Percentiles rank a stretch among this genome's conserved stretches.
Evolutionary conservation across 2,113 vertebrate genomes (phyloP).

Genomic region (Sylvia atricapilla): DNA sequence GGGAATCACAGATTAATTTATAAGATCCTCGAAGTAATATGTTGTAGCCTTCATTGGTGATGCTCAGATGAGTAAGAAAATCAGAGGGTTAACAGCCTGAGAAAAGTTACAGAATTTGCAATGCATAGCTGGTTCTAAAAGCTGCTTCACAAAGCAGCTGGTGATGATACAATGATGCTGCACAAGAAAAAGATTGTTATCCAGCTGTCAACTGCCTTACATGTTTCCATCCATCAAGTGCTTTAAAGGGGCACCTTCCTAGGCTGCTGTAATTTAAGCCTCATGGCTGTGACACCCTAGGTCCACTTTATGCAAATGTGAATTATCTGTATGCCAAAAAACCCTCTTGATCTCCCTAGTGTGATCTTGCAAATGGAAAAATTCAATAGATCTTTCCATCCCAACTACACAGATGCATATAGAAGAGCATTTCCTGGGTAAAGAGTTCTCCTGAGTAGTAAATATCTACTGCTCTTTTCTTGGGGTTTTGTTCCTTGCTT

Average conservation of each 20-base stretch:
- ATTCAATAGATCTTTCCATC: background rate
- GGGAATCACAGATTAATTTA: rapidly evolving
- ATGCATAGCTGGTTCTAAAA: background rate
- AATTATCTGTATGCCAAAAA: background rate
- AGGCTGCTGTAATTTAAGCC: background rate
- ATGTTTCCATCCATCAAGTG: background rate
- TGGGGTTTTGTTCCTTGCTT: background rate
- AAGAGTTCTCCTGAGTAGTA: background rate
- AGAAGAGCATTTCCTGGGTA: background rate
- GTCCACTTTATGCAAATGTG: background rate
- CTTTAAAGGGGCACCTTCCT: background rate
- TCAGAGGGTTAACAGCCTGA: constrained; percentile 13
- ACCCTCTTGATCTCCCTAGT: background rate
- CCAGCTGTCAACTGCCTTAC: constrained; percentile 9
- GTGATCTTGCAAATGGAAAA: background rate
- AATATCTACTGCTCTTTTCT: background rate
- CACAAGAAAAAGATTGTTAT: constrained; percentile 31
- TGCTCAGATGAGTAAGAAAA: background rate
- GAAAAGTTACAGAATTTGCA: background rate
- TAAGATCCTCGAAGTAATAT: background rate
- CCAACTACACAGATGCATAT: background rate
- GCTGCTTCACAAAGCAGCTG: constrained; percentile 8
- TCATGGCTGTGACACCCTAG: background rate
- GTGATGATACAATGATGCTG: background rate
- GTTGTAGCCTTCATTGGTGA: background rate